phyloP scores from a whole-genome alignment of 2,113 vertebrate genomes.

The Bubalus kerabau region DNA sequence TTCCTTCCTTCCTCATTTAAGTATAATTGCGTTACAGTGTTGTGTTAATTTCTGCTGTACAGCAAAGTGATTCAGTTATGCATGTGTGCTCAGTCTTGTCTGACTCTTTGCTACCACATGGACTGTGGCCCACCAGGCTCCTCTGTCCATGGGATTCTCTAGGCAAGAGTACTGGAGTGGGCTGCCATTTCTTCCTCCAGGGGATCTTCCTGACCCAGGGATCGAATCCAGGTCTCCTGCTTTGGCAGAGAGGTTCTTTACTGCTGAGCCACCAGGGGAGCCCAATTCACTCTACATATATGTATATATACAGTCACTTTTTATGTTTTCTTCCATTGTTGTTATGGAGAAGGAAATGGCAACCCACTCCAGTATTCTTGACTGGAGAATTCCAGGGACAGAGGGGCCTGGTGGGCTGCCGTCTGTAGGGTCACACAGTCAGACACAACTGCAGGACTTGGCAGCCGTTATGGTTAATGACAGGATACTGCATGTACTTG shows the following conservation, averaged over 20 bases:
- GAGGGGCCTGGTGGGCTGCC: not conserved
- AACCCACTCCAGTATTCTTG: not conserved
- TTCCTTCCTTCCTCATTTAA: not conserved
- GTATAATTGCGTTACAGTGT: not conserved
- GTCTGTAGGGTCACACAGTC: rapidly evolving
- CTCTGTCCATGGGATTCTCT: not conserved
- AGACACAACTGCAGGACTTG: rapidly evolving
- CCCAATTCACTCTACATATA: not conserved
- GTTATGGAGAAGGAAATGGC: not conserved
- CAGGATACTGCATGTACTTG: not conserved
- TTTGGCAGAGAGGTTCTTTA: not conserved
- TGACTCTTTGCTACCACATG: not conserved
- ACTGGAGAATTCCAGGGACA: not conserved
- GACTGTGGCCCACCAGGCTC: not conserved
- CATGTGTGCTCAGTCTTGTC: not conserved
- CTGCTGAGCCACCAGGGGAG: not conserved
- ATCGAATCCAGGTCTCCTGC: not conserved
- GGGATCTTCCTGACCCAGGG: not conserved
- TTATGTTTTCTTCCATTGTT: not conserved
- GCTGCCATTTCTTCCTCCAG: not conserved
- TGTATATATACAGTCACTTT: not conserved
- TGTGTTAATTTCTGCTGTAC: not conserved
- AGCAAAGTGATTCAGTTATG: not conserved
- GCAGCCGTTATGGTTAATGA: not conserved
- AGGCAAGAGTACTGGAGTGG: not conserved